Evolutionary conservation across 2,797 vertebrate genomes (phyloP).

Genomic region (Anolis apletophallus): DNA sequence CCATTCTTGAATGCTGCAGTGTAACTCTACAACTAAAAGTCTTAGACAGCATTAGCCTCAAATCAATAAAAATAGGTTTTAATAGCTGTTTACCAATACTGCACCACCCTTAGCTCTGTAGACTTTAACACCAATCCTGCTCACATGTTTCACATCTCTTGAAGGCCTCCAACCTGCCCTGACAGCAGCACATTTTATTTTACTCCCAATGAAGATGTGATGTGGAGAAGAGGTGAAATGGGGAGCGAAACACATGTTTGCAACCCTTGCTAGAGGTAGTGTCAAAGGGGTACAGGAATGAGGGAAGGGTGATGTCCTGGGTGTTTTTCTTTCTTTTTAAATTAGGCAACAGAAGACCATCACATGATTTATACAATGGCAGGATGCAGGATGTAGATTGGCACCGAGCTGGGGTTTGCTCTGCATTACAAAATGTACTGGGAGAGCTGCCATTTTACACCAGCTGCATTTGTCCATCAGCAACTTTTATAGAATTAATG

Average conservation of each 20-base stretch:
- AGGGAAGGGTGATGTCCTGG: background rate
- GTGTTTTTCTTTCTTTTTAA: background rate
- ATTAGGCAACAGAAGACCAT: background rate
- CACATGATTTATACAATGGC: background rate
- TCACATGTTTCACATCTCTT: background rate
- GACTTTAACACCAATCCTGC: background rate
- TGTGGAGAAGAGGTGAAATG: background rate
- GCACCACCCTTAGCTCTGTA: background rate
- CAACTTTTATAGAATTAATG: background rate
- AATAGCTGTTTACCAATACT: too few relatives aligned
- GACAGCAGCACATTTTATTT: background rate
- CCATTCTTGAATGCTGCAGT: background rate
- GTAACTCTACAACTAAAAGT: background rate
- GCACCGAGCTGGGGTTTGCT: background rate
- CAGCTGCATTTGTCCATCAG: background rate
- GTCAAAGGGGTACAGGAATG: background rate
- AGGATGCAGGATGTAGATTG: background rate
- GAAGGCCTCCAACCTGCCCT: too few relatives aligned
- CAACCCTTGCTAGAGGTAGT: background rate
- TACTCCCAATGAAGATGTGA: background rate
- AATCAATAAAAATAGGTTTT: background rate
- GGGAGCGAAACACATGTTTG: background rate
- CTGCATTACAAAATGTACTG: background rate
- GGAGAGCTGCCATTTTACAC: too few relatives aligned
- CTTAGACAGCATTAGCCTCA: background rate